phyloP scores from a whole-genome alignment of 2,113 vertebrate genomes.

The Benitochromis conjunctus region DNA sequence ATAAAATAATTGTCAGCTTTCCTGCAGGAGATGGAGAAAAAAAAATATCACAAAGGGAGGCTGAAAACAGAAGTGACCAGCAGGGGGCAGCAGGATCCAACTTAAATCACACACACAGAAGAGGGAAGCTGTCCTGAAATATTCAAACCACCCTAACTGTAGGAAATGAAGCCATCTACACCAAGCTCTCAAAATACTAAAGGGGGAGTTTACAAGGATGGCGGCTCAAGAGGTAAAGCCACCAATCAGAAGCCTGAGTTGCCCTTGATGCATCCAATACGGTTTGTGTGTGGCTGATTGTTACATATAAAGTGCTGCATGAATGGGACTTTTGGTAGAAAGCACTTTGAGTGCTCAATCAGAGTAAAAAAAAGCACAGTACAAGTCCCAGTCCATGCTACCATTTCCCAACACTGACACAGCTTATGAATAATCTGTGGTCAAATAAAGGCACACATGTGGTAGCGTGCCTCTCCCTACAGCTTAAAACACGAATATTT shows the following conservation, averaged over 20 bases:
- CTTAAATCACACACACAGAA: not conserved
- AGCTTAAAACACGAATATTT: not conserved
- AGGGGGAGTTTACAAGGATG: not conserved
- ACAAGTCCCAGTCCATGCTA: not conserved
- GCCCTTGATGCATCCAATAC: not conserved
- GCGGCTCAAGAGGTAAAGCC: not conserved
- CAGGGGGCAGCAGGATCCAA: constrained; percentile 31
- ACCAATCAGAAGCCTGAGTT: not conserved
- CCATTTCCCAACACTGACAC: not conserved
- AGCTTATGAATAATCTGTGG: not conserved
- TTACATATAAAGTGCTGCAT: not conserved
- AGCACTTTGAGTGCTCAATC: not conserved
- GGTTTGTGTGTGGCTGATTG: not conserved
- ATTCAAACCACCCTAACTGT: not conserved
- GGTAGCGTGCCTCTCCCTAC: not conserved
- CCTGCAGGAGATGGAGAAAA: not conserved
- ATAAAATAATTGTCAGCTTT: not conserved
- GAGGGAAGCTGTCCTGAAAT: not conserved
- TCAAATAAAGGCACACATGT: not conserved
- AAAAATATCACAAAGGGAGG: not conserved
- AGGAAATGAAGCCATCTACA: not conserved
- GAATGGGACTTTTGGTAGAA: not conserved
- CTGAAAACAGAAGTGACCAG: not conserved
- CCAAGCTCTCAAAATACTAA: not conserved
- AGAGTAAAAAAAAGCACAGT: not conserved